Base-by-base conservation (phyloP, 2,888 invertebrate genomes). In the Cosmorhoe ocellata region DNA sequence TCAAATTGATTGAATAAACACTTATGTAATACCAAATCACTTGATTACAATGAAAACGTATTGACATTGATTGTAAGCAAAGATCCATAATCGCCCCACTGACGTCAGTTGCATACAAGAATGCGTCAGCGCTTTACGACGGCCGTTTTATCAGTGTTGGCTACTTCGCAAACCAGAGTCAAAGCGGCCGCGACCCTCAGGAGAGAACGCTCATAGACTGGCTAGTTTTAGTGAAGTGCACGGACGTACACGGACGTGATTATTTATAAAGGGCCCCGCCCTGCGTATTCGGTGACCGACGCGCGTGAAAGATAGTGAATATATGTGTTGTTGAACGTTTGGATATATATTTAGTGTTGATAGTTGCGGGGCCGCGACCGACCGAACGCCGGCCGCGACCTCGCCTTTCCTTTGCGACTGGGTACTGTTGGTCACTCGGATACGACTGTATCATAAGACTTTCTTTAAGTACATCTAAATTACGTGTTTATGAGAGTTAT, bases 251-350 rank as follows among this genome's bases (percentile, higher is more conserved):
- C 18, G 2, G 18, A 68, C 71, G 77, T 76, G 77, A 76, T 70
- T 70, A 75, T 76, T 67, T 71, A 61, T 71, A 67, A 67, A 63
- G 66, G 49, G 41, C 36, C 18, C 67, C 67, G 34, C 41, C 46
- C 46, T 71, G 66, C 79, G 83, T 79, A 79, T 83, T 81, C 84
- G 81, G 85, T 81, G 85, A 80, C 84, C 84, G 85, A 83, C 80
- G 73, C 66, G 81, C 74, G 82, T 75, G 84, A 38, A 14, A 78
- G 81, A 84, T 87, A 88, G 88, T 88, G 89, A 84, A 87, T 89
- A 88, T 88, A 89, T 84, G 87, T 88, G 86, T 85, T 90, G 90
- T 90, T 90, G 90, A 89, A 89, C 81, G 90, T 89, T 90, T 74
- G 80, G 81, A 88, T 84, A 88, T 81, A 81, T 84, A 79, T 84